These are phyloP conservation scores for Sesia bembeciformis DNA, from an alignment of 2,888 invertebrate species.

Conservation along the genomic window DNA sequence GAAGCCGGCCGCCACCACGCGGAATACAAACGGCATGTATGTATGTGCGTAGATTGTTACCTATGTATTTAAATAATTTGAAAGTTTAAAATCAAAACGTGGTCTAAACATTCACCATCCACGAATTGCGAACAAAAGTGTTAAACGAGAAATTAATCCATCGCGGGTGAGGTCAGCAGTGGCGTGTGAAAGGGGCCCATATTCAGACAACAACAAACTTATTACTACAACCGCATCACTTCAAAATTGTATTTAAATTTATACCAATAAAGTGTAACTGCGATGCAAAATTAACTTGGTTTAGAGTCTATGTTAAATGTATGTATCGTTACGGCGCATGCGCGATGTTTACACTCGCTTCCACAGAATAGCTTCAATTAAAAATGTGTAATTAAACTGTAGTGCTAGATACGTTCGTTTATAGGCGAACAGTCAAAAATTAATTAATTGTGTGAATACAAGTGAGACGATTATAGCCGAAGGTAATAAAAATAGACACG, in stretches of 20 bases:
- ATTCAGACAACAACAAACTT: background rate
- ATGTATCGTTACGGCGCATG: background rate
- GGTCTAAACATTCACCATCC: too few species aligned
- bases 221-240: too few species aligned
- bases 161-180: conserved; percentile 1
- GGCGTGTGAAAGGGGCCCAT: conserved; percentile 13
- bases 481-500: background rate
- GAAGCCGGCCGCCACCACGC: too few species aligned
- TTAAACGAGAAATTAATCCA: conserved; percentile 8
- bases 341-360: background rate
- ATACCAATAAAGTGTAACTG: too few species aligned
- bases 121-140: background rate
- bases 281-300: too few species aligned
- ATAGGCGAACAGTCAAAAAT: background rate
- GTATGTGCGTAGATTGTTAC: too few species aligned
- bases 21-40: too few species aligned
- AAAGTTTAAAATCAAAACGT: too few species aligned
- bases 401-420: background rate
- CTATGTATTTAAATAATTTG: too few species aligned
- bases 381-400: conserved; percentile 18
- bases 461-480: background rate
- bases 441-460: background rate
- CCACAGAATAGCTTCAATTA: conserved; percentile 13
- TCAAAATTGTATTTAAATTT: too few species aligned
- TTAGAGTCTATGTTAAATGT: too few species aligned